A percentile compares a stretch with the other conserved stretches of the same genome.
Evolutionary conservation across 2,113 vertebrate genomes (phyloP).

Genomic region (Zeus faber): DNA sequence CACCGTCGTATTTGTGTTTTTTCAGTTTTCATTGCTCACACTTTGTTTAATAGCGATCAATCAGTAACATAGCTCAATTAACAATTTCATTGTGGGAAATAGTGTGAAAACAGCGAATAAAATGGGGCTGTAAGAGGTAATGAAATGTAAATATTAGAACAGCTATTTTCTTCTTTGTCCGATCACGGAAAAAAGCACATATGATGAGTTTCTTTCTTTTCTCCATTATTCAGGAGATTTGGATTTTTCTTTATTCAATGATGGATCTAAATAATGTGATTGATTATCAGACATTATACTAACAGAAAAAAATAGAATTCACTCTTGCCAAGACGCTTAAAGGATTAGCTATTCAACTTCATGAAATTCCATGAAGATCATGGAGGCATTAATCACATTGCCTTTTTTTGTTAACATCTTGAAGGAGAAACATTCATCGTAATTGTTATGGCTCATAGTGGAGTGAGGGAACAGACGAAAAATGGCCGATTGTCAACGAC

Average conservation of each 20-base stretch:
- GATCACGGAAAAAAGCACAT: conserved; percentile 21
- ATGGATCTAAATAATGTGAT: conserved; percentile 16
- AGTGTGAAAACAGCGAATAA: too few relatives aligned
- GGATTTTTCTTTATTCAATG: conserved; percentile 19
- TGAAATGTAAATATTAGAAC: too few relatives aligned
- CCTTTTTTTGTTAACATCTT: conserved; percentile 5
- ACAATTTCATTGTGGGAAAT: too few relatives aligned
- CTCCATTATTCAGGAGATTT: conserved; percentile 10
- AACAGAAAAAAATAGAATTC: conserved; percentile 1
- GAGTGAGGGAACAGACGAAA: neutral
- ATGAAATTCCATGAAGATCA: conserved; percentile 19
- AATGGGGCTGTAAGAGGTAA: too few relatives aligned
- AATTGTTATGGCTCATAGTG: conserved; percentile 16
- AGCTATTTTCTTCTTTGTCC: too few relatives aligned
- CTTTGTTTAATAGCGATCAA: too few relatives aligned
- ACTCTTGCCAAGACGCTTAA: conserved; percentile 20
- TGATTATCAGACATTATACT: conserved; percentile 16
- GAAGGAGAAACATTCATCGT: neutral
- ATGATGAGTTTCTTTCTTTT: conserved; percentile 7
- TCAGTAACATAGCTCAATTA: too few relatives aligned
- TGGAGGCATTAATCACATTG: conserved; percentile 8
- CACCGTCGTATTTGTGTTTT: too few relatives aligned
- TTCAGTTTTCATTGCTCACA: too few relatives aligned
- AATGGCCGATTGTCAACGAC: neutral
- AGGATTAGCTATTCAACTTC: conserved; percentile 16